phyloP scores from a whole-genome alignment of 1,140 invertebrate genomes.

The Ridgeia piscesae region DNA sequence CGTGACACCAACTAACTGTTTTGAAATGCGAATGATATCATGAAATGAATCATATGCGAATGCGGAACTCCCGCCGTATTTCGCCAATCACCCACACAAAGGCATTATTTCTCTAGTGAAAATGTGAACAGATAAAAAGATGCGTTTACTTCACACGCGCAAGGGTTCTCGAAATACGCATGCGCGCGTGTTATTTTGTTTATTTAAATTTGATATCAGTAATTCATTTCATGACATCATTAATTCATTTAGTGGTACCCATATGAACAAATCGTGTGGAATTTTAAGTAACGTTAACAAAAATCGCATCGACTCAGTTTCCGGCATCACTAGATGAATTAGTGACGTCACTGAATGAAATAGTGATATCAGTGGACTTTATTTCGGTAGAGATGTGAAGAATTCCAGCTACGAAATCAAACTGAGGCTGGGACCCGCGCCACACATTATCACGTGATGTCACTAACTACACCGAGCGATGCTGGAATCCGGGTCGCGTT shows the following conservation, averaged over 20 bases:
- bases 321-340: constrained; percentile 4
- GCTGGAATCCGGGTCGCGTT: neutral
- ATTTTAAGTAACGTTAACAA: neutral
- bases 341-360: neutral
- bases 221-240: neutral
- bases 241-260: neutral
- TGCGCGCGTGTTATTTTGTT: neutral
- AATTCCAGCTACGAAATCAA: neutral
- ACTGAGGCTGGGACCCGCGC: neutral
- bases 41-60: neutral
- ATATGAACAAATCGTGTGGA: neutral
- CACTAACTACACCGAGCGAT: neutral
- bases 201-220: neutral
- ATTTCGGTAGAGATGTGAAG: neutral
- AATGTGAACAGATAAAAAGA: neutral
- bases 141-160: neutral
- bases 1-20: neutral
- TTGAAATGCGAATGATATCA: neutral
- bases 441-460: neutral
- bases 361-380: neutral
- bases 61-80: neutral
- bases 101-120: neutral
- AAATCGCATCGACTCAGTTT: neutral
- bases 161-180: too few relatives aligned
- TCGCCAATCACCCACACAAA: neutral